phyloP scores from a whole-genome alignment of 2,113 vertebrate genomes.

The Plecotus auritus region DNA sequence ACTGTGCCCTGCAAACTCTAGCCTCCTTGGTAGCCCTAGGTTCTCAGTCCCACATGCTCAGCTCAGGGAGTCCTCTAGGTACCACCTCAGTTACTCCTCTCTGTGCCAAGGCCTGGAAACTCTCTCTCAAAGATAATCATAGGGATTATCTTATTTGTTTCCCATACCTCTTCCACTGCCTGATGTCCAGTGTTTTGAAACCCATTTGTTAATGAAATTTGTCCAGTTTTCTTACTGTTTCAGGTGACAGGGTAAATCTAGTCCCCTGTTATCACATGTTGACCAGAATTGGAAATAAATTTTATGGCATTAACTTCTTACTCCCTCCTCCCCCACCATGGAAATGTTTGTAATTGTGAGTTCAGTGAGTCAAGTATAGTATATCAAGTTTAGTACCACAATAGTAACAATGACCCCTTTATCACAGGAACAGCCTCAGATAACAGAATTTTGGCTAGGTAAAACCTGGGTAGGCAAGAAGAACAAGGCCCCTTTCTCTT shows the following conservation, averaged over 20 bases:
- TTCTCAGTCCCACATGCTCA: background rate
- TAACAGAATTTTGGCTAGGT: background rate
- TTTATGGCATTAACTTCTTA: background rate
- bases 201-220: background rate
- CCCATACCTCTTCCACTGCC: background rate
- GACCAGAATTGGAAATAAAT: background rate
- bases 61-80: background rate
- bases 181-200: background rate
- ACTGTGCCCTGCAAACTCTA: background rate
- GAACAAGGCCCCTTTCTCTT: background rate
- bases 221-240: background rate
- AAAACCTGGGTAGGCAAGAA: background rate
- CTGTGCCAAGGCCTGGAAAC: background rate
- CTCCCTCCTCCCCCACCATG: background rate
- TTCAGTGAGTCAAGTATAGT: background rate
- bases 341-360: background rate
- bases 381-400: background rate
- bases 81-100: background rate
- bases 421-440: background rate
- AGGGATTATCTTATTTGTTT: background rate
- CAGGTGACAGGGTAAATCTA: background rate
- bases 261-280: background rate
- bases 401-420: background rate
- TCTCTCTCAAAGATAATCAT: background rate
- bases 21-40: background rate